A percentile compares a stretch with the other conserved stretches of the same genome.
These are phyloP conservation scores for Spilarctia lutea DNA, from an alignment of 2,888 invertebrate species.

Conservation along the genomic window DNA sequence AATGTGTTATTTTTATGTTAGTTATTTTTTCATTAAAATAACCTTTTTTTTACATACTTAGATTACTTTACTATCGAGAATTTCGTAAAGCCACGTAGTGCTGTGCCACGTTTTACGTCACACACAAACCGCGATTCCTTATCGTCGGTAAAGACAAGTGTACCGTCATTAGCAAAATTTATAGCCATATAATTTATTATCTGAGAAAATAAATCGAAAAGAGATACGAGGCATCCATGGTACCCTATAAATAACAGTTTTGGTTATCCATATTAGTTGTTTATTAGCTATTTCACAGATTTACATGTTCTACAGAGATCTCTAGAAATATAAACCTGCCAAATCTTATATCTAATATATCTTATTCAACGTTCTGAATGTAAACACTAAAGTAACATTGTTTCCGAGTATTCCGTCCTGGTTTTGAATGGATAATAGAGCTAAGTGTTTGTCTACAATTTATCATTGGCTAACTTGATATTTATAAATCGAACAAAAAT, in stretches of 20 bases:
- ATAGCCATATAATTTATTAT: background rate
- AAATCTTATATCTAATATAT: background rate
- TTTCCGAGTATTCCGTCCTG: background rate
- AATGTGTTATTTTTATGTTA: background rate
- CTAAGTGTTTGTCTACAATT: background rate
- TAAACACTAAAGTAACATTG: background rate
- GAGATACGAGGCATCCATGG: background rate
- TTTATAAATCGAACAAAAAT: too few relatives aligned
- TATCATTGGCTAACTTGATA: background rate
- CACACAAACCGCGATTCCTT: background rate
- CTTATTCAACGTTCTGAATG: background rate
- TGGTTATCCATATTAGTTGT: background rate
- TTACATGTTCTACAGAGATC: background rate
- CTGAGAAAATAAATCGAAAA: background rate
- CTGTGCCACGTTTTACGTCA: background rate
- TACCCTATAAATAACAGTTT: background rate
- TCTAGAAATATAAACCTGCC: background rate
- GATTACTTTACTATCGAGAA: background rate
- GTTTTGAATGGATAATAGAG: background rate
- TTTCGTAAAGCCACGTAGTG: background rate
- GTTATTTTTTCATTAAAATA: background rate
- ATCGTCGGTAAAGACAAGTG: background rate
- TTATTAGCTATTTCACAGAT: constrained; percentile 1
- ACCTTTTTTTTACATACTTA: background rate
- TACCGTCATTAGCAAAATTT: background rate